Evolutionary conservation across 1,140 invertebrate genomes (phyloP).

Genomic region (Drosophila nebulosa): DNA sequence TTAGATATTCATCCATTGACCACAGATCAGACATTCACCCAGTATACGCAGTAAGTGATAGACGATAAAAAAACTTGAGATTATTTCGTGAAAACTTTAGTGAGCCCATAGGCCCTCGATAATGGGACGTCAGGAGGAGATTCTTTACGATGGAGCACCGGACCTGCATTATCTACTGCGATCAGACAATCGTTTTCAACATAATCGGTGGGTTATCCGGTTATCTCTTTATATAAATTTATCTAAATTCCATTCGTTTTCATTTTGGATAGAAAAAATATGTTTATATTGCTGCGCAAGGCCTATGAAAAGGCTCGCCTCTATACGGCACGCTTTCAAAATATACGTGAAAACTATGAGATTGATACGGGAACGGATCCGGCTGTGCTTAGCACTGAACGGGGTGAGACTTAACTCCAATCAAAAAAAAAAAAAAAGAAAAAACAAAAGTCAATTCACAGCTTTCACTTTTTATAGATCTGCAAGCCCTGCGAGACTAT

Average conservation of each 20-base stretch:
- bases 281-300: slow-evolving; percentile 40
- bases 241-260: too few species aligned
- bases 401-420: slow-evolving; percentile 33
- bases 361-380: slow-evolving; percentile 86
- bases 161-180: slow-evolving; percentile 82
- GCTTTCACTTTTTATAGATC: slow-evolving; percentile 60
- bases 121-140: slow-evolving; percentile 84
- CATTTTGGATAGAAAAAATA: slow-evolving; percentile 28
- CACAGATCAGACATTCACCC: slow-evolving; percentile 47
- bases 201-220: slow-evolving; percentile 81
- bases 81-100: neutral
- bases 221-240: too few species aligned
- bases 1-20: slow-evolving; percentile 67
- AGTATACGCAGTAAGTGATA: slow-evolving; percentile 62
- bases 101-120: slow-evolving; percentile 82
- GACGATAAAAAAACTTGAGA: slow-evolving; percentile 36
- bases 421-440: too few species aligned
- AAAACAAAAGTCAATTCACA: neutral
- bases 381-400: slow-evolving; percentile 82
- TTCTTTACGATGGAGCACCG: slow-evolving; percentile 83
- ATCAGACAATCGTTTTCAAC: slow-evolving; percentile 82
- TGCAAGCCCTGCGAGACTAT: slow-evolving; percentile 83
- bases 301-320: slow-evolving; percentile 84
- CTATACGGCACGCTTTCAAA: slow-evolving; percentile 86
- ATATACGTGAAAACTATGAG: slow-evolving; percentile 86